Percentiles rank a stretch among this genome's conserved stretches.
These are phyloP conservation scores for Astropecten irregularis DNA, from an alignment of 53 echinoderm and acorn worm species.

Conservation along the genomic window DNA sequence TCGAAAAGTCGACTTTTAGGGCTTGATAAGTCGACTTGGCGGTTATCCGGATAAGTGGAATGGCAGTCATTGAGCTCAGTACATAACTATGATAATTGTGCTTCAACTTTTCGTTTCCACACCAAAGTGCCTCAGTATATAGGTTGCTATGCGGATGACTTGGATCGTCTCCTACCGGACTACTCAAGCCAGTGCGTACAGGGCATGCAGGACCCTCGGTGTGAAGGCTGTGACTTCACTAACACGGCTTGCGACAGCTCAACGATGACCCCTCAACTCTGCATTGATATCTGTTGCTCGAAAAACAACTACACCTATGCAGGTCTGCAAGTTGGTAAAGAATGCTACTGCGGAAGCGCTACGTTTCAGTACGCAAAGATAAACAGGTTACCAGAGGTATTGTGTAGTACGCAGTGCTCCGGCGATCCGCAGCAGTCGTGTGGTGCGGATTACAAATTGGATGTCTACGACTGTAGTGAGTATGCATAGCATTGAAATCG, in stretches of 20 bases:
- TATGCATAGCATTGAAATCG: no score
- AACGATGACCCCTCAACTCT: slow-evolving; percentile 37
- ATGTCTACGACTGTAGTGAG: slow-evolving; percentile 75
- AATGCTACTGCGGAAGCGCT: slow-evolving; percentile 67
- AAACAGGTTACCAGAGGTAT: not conserved
- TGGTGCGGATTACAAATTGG: slow-evolving; percentile 62
- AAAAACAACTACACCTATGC: slow-evolving; percentile 41
- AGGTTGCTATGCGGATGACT: slow-evolving; percentile 59
- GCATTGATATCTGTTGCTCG: slow-evolving; percentile 66
- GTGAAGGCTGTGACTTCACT: slow-evolving; percentile 64
- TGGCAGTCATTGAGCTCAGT: no score
- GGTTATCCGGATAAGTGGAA: no score
- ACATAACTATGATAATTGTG: no score
- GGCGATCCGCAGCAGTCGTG: slow-evolving; percentile 56
- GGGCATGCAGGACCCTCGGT: slow-evolving; percentile 5
- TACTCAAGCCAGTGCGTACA: slow-evolving; percentile 18
- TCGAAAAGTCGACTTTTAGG: no score
- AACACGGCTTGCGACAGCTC: slow-evolving; percentile 43
- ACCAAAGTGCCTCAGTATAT: slow-evolving; percentile 30
- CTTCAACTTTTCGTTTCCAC: no score
- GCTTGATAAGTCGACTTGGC: no score
- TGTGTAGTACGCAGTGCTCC: slow-evolving; percentile 50
- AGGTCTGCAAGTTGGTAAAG: slow-evolving; percentile 51
- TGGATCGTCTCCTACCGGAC: slow-evolving; percentile 39
- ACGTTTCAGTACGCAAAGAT: not conserved